Percentiles rank a stretch among this genome's conserved stretches.
Evolutionary conservation across 2,113 vertebrate genomes (phyloP).

Genomic region (zebrafish (Danio rerio)): GRCz12tu NC_133194.1:8632001-8632500

Average conservation of each 20-base stretch:
- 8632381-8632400: slow-evolving; percentile 30
- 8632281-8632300: slow-evolving; percentile 45
- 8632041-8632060: slow-evolving; percentile 74
- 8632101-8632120: slow-evolving; percentile 76
- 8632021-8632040: slow-evolving; percentile 79
- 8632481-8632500: slow-evolving; percentile 19
- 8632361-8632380: slow-evolving; percentile 42
- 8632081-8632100: slow-evolving; percentile 70
- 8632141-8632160: slow-evolving; percentile 69
- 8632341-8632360: slow-evolving; percentile 48
- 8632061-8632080: slow-evolving; percentile 72
- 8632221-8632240: not conserved
- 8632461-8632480: slow-evolving; percentile 45
- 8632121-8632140: slow-evolving; percentile 69
- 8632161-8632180: slow-evolving; percentile 62
- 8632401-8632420: slow-evolving; percentile 47
- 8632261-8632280: slow-evolving; percentile 1
- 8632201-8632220: not conserved
- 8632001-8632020: slow-evolving; percentile 67
- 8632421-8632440: slow-evolving; percentile 63
- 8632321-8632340: slow-evolving; percentile 54
- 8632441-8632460: slow-evolving; percentile 55
- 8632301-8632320: slow-evolving; percentile 45
- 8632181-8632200: slow-evolving; percentile 53
- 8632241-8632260: slow-evolving; percentile 20